Percentiles rank a stretch among this genome's conserved stretches.
These are phyloP conservation scores for Anhinga anhinga DNA, from an alignment of 2,113 vertebrate genomes.

Conservation along the genomic window DNA sequence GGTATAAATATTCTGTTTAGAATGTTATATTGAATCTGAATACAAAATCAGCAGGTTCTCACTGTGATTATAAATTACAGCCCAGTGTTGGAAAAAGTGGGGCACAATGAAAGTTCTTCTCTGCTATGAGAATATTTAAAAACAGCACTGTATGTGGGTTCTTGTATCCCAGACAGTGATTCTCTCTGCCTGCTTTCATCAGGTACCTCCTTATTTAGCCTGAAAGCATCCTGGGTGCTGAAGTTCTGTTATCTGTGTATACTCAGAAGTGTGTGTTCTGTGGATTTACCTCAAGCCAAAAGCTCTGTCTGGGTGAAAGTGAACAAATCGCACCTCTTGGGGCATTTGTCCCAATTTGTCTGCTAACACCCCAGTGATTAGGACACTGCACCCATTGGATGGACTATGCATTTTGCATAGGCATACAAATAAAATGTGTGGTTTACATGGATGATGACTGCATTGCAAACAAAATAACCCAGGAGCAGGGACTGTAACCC, in stretches of 20 bases:
- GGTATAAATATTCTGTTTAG: constrained; percentile 42
- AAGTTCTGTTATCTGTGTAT: not conserved
- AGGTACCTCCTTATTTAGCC: not conserved
- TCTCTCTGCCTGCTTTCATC: not conserved
- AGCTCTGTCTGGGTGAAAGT: not conserved
- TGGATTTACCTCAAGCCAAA: not conserved
- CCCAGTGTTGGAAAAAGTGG: not conserved
- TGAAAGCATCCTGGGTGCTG: not conserved
- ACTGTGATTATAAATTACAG: constrained; percentile 23
- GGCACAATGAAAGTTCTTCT: not conserved
- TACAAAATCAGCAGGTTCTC: constrained; percentile 40
- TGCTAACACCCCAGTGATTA: fast-evolving
- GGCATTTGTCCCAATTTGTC: no score
- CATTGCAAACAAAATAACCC: not conserved
- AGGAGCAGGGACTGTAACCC: not conserved
- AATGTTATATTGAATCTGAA: constrained; percentile 18
- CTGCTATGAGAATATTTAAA: not conserved
- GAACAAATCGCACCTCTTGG: not conserved
- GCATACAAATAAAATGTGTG: not conserved
- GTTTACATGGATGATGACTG: not conserved
- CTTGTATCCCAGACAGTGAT: not conserved
- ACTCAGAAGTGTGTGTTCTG: not conserved
- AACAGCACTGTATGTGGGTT: not conserved
- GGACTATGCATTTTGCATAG: not conserved
- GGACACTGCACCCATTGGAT: not conserved